Evolutionary conservation across 2,113 vertebrate genomes (phyloP).

Genomic region (Hippocampus barbouri): DNA sequence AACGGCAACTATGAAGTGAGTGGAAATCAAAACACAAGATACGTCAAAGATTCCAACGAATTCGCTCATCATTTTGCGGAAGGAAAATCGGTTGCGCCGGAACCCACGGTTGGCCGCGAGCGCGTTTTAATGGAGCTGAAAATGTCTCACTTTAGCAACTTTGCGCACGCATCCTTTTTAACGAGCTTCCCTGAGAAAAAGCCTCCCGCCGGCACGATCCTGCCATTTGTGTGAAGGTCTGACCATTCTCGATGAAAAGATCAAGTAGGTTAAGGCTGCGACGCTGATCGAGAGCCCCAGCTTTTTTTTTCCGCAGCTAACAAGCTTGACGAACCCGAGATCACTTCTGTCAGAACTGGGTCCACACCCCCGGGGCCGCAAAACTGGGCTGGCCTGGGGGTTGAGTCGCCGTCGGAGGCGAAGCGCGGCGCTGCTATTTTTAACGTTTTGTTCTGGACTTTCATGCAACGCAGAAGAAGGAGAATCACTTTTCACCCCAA

Average conservation of each 20-base stretch:
- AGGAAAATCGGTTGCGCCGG: neutral
- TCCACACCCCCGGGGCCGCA: slow-evolving; percentile 60
- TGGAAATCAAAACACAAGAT: no score
- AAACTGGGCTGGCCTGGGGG: slow-evolving; percentile 61
- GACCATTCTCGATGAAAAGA: neutral
- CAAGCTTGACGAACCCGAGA: slow-evolving; percentile 38
- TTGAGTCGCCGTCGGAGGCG: slow-evolving; percentile 26
- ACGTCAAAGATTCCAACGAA: neutral
- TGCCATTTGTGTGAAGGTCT: neutral
- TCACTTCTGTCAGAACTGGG: slow-evolving; percentile 70
- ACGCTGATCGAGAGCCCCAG: neutral
- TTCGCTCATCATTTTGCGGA: neutral
- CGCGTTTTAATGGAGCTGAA: neutral
- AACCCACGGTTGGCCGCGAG: neutral
- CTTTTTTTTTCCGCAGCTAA: neutral
- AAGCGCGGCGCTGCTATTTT: slow-evolving; percentile 47
- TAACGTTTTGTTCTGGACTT: slow-evolving; percentile 47
- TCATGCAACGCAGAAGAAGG: slow-evolving; percentile 35
- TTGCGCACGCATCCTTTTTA: neutral
- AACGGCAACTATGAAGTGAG: no score
- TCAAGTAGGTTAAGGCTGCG: neutral
- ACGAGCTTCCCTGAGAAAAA: neutral
- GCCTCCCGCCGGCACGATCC: neutral
- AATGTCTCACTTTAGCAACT: neutral
- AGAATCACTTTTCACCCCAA: slow-evolving; percentile 10